phyloP scores from a whole-genome alignment of 2,113 vertebrate species.

The Pygoscelis antarcticus region DNA sequence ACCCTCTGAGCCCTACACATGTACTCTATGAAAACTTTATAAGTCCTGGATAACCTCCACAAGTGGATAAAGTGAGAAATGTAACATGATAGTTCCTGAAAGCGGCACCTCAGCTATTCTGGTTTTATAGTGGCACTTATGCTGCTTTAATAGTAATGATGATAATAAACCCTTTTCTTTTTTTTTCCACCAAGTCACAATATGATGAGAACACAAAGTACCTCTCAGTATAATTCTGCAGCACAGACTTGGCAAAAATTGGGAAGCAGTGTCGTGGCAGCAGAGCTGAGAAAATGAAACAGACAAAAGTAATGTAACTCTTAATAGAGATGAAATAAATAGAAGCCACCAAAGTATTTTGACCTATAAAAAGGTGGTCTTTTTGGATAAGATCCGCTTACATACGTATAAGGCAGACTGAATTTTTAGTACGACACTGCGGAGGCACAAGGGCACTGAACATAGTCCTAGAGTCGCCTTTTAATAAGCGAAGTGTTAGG shows the following conservation, averaged over 20 bases:
- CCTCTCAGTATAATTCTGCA: not conserved
- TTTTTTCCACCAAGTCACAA: not conserved
- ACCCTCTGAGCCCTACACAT: not conserved
- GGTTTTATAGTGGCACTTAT: not conserved
- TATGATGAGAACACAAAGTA: not conserved
- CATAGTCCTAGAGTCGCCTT: not conserved
- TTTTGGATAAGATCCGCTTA: not conserved
- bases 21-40: not conserved
- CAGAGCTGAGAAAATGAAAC: conserved; percentile 22
- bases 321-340: not conserved
- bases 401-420: not conserved
- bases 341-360: conserved; percentile 26
- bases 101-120: not conserved
- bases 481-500: conserved; percentile 59
- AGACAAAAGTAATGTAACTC: not conserved
- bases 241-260: conserved; percentile 14
- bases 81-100: not conserved
- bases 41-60: not conserved
- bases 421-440: not conserved
- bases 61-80: not conserved
- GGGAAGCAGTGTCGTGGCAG: not conserved
- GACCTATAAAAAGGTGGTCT: not conserved
- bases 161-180: not conserved
- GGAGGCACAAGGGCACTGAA: not conserved
- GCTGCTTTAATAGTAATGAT: not conserved